phyloP scores from a whole-genome alignment of 1,140 invertebrate genomes.

The Asbolus verrucosus region DNA sequence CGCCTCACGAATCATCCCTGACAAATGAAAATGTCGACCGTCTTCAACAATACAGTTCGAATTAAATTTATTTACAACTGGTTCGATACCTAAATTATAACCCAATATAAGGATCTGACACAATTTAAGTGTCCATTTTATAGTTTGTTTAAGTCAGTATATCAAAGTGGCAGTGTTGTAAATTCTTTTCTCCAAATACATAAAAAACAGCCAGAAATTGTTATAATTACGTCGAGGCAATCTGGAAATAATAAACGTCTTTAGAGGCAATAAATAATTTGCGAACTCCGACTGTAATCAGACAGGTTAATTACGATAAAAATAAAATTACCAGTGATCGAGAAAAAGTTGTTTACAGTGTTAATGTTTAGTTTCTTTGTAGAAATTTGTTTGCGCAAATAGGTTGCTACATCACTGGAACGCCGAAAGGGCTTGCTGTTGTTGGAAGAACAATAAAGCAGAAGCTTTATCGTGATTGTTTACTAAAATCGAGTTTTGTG shows the following conservation, averaged over 20 bases:
- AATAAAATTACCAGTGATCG: too few relatives aligned
- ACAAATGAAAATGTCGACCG: conserved; percentile 56
- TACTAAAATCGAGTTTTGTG: conserved; percentile 39
- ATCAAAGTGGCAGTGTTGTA: conserved; percentile 43
- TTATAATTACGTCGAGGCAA: conserved; percentile 3
- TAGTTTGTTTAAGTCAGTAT: conserved; percentile 43
- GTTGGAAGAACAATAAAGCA: conserved; percentile 27
- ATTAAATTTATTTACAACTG: conserved; percentile 45
- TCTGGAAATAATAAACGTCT: not conserved
- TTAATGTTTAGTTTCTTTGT: conserved; percentile 13
- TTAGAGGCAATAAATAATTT: conserved; percentile 11
- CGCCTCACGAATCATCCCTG: conserved; percentile 53
- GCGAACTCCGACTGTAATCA: not conserved
- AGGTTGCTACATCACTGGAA: conserved; percentile 30
- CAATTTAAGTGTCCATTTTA: conserved; percentile 45
- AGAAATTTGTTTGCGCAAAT: conserved; percentile 30
- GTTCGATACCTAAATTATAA: conserved; percentile 42
- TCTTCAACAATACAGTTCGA: conserved; percentile 54
- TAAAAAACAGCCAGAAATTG: conserved; percentile 17
- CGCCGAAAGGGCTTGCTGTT: conserved; percentile 36
- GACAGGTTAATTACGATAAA: too few relatives aligned
- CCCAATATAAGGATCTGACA: conserved; percentile 25
- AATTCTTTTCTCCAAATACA: conserved; percentile 43
- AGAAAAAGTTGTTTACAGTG: conserved; percentile 1
- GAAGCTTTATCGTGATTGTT: conserved; percentile 38